Conservation (phyloP, 1,140 invertebrate genomes). For the Araneus ventricosus region DNA sequence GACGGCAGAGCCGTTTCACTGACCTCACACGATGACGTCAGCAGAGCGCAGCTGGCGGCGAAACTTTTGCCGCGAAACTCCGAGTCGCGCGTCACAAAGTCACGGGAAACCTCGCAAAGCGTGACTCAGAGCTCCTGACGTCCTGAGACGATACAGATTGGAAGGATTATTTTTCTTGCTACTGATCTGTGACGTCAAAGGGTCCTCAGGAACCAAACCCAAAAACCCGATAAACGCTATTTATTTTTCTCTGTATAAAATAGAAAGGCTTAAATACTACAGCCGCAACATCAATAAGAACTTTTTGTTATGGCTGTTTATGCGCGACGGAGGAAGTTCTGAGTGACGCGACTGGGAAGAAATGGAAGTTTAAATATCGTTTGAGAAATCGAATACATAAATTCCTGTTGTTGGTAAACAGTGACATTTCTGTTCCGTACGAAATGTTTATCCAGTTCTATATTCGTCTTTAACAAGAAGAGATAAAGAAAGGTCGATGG, state of each 20-base stretch:
- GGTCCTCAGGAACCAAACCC: conserved; percentile 7
- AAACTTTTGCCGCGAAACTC: conserved; percentile 51
- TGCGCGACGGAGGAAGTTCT: neutral
- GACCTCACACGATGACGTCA: conserved; percentile 10
- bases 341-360: neutral
- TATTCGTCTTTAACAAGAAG: neutral
- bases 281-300: neutral
- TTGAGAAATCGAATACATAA: neutral
- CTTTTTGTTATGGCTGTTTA: neutral
- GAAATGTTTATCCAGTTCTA: neutral
- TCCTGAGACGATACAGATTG: neutral
- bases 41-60: conserved; percentile 2
- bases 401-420: conserved; percentile 10
- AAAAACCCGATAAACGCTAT: neutral
- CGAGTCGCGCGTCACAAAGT: conserved; percentile 22
- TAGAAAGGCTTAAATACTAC: neutral
- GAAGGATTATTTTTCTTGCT: conserved; percentile 13
- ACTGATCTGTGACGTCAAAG: neutral
- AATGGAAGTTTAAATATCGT: too few species aligned
- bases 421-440: neutral
- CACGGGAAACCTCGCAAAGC: conserved; percentile 32
- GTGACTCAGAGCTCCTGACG: conserved; percentile 24
- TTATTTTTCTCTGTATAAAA: conserved; percentile 10
- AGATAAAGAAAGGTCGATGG: neutral
- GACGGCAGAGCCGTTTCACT: conserved; percentile 24